A percentile compares a stretch with the other conserved stretches of the same genome.
Evolutionary conservation across 2,113 vertebrate genomes (phyloP).

Genomic region (Microcebus ravelobensis): DNA sequence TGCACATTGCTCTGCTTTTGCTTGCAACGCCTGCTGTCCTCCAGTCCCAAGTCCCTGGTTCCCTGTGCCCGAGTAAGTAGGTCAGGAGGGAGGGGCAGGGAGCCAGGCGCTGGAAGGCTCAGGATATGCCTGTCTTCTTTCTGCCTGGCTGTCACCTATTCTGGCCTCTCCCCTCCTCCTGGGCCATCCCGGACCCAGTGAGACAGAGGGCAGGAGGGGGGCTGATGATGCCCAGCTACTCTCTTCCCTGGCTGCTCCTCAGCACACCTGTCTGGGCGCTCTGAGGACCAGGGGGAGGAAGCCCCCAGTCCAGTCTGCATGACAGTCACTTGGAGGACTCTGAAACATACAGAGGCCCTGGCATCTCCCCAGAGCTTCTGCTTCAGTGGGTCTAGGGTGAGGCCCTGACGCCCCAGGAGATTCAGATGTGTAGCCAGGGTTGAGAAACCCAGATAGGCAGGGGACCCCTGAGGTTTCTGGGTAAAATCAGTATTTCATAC

Average conservation of each 20-base stretch:
- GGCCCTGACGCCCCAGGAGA: not conserved
- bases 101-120: not conserved
- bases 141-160: not conserved
- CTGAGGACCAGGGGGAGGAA: not conserved
- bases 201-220: not conserved
- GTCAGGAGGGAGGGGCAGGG: not conserved
- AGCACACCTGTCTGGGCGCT: not conserved
- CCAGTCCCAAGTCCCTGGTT: not conserved
- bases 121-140: not conserved
- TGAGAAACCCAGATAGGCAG: not conserved
- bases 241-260: not conserved
- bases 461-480: not conserved
- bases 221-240: not conserved
- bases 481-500: not conserved
- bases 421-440: not conserved
- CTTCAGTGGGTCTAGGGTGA: not conserved
- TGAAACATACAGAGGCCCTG: not conserved
- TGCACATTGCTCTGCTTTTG: not conserved
- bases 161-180: not conserved
- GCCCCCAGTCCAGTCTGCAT: not conserved
- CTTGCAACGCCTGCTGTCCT: not conserved
- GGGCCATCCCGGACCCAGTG: not conserved
- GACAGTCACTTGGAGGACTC: not conserved
- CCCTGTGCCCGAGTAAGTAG: slow-evolving; percentile 30
- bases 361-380: not conserved